Evolutionary conservation across 2,113 vertebrate species (phyloP).

Genomic region (Thymallus thymallus): DNA sequence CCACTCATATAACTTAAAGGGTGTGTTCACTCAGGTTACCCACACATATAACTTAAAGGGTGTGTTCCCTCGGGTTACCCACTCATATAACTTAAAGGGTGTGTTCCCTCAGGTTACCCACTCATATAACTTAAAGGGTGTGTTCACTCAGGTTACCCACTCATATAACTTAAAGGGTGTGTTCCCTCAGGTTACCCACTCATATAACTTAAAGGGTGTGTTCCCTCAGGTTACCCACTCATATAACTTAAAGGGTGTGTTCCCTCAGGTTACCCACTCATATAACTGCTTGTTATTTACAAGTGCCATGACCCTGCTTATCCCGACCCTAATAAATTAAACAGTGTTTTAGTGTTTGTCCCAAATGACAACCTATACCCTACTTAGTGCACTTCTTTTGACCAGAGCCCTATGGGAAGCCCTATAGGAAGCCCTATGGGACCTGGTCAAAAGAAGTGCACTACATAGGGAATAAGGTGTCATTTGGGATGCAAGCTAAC

Average conservation of each 20-base stretch:
- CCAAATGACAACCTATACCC: too few species aligned
- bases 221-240: conserved; percentile 42
- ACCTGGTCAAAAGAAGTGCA: too few species aligned
- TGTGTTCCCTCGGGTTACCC: conserved; percentile 35
- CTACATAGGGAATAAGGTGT: too few species aligned
- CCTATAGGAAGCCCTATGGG: too few species aligned
- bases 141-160: conserved; percentile 39
- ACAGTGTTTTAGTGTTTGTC: conserved; percentile 73
- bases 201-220: conserved; percentile 8
- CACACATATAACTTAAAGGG: conserved; percentile 5
- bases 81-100: conserved; percentile 13
- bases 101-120: conserved; percentile 37
- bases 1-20: conserved; percentile 42
- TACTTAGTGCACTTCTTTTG: too few species aligned
- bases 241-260: too few species aligned
- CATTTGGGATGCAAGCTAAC: conserved; percentile 59
- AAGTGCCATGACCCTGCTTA: conserved; percentile 85
- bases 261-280: conserved; percentile 81
- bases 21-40: conserved; percentile 23
- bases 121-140: conserved; percentile 12
- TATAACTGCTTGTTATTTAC: conserved; percentile 86
- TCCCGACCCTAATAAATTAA: conserved; percentile 84
- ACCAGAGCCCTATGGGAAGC: too few species aligned
- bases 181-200: conserved; percentile 40
- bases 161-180: conserved; percentile 10